A percentile compares a stretch with the other conserved stretches of the same genome.
phyloP scores from a whole-genome alignment of 1,140 invertebrate genomes.

The Sarcophaga peregrina region DNA sequence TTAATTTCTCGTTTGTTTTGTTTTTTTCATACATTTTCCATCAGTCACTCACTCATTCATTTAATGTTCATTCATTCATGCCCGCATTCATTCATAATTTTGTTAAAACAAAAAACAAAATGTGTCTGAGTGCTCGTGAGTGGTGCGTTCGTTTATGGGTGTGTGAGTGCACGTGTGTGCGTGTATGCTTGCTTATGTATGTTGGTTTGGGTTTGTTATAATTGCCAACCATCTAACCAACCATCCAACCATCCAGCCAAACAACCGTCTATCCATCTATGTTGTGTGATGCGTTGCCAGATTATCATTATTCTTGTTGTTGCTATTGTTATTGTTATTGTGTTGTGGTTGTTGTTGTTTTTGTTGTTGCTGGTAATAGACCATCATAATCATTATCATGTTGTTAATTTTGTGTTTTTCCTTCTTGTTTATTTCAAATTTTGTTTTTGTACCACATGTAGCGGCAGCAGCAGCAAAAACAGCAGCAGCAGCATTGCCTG shows the following conservation, averaged over 20 bases:
- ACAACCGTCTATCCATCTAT: neutral
- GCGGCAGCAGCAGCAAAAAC: no score
- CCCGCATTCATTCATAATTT: no score
- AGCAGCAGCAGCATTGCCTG: neutral
- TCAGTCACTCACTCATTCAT: neutral
- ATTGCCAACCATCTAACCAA: no score
- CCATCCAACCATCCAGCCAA: no score
- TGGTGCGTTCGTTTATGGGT: no score
- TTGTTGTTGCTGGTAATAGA: no score
- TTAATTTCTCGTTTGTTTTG: neutral
- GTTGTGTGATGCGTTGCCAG: neutral
- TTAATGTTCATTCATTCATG: neutral
- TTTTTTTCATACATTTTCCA: neutral
- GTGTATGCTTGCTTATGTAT: no score
- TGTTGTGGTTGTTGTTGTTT: neutral
- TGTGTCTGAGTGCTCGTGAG: neutral
- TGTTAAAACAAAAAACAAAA: neutral
- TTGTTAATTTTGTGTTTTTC: neutral
- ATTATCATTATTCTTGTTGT: neutral
- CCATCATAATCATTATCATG: neutral
- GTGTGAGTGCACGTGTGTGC: no score
- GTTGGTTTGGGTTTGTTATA: no score
- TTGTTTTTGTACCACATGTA: neutral
- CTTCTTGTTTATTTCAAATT: neutral
- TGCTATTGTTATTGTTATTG: no score